These are phyloP conservation scores for Paratilapia polleni DNA, from an alignment of 2,113 vertebrate genomes.

Conservation along the genomic window DNA sequence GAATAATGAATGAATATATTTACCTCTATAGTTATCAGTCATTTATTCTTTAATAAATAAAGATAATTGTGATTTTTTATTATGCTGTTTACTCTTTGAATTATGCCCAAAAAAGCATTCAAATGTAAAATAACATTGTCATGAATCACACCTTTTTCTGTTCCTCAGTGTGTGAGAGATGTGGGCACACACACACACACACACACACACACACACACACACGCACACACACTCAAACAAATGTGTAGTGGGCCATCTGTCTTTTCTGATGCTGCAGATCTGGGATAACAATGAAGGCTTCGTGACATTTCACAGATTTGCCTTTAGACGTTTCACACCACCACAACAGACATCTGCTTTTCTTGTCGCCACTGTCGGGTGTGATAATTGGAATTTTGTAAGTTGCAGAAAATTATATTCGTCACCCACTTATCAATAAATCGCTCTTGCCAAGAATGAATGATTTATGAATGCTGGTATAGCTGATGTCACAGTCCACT, in stretches of 20 bases:
- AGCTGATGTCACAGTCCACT: conserved; percentile 74
- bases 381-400: conserved; percentile 22
- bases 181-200: conserved; percentile 17
- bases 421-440: conserved; percentile 53
- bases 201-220: conserved; percentile 13
- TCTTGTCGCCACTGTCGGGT: neutral
- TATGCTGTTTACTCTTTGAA: neutral
- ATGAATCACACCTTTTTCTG: conserved; percentile 24
- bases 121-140: conserved; percentile 22
- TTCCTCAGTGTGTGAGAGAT: neutral
- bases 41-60: conserved; percentile 44
- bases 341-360: conserved; percentile 9
- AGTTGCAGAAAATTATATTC: conserved; percentile 37
- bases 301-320: conserved; percentile 67
- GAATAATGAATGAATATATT: conserved; percentile 70
- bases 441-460: conserved; percentile 47
- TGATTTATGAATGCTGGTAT: conserved; percentile 75
- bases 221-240: conserved; percentile 28
- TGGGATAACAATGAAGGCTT: conserved; percentile 63
- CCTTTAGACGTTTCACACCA: conserved; percentile 13
- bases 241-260: conserved; percentile 74
- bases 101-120: conserved; percentile 6
- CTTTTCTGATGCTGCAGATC: conserved; percentile 68
- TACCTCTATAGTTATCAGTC: conserved; percentile 15
- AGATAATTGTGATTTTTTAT: neutral